Base-by-base conservation (phyloP, 2,797 vertebrate genomes). In the Sphenopsis melanotis region DNA sequence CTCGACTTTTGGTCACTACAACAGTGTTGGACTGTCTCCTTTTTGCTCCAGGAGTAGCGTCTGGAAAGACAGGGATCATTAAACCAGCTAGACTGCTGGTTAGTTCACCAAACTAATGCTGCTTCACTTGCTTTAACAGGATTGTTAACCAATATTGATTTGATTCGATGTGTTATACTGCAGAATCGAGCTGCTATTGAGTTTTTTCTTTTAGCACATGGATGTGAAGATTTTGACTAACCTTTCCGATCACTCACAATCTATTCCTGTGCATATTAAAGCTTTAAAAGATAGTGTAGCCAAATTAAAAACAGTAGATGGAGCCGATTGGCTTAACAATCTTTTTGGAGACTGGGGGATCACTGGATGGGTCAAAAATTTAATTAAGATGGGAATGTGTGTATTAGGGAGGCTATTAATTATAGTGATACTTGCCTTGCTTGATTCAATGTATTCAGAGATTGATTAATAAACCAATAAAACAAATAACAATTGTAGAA, bases 171-270 rank as follows among this genome's bases (percentile, higher is more conserved):
- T 26, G 60, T 17, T 37, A 21, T 22, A 36, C 23, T 36, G 41
- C 12, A 44, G 32, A 30, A 53, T 64, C 0, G 2, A 36, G 39
- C 16, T 0, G 0, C 32, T 36, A 4, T 30, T 36, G 74, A 4
- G 20, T 29, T 52, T 61, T 34, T 29, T 8, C 12, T 61, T 27
- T 34, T 34, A 29, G 12, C 3, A 11, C 19, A 4, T 7, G 6
- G 18, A 36, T 26, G 13, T 65, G 17, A 55, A 36, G 14, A 26
- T 37, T 65, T 46, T 46, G 60, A 18, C 37, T 22, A 44, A 20
- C 39, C 27, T 78, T 53, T 53, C n/a, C 36, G 37, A 77, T 42
- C 12, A 30, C 37, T 42, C 32, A 30, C 27, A 8, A 11, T 37
- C n/a, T 37, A 7, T 56, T 56, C 18, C 32, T 56, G 34, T 0